These are phyloP conservation scores for Zelostemma sp. DNA, from an alignment of 1,140 invertebrate species.

Conservation along the genomic window DNA sequence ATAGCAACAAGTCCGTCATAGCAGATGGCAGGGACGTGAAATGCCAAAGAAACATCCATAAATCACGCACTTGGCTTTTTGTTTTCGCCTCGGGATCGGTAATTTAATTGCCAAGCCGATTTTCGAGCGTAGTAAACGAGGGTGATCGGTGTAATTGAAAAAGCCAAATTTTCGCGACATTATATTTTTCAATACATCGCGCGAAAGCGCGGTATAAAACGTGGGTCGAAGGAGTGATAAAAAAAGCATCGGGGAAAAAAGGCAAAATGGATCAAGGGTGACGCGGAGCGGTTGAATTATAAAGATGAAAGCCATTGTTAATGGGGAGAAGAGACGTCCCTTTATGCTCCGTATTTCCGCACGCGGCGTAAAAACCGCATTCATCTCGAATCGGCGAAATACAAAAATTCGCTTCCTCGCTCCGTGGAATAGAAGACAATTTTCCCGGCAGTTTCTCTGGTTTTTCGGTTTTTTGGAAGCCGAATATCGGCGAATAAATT, in stretches of 20 bases:
- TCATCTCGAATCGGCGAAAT: constrained; percentile 5
- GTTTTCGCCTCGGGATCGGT: too few relatives aligned
- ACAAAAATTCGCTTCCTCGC: constrained; percentile 21
- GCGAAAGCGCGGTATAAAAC: too few relatives aligned
- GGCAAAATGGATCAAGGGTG: constrained; percentile 64
- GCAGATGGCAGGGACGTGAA: neutral
- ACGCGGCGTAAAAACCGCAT: constrained; percentile 39
- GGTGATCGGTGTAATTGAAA: too few relatives aligned
- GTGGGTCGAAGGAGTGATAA: constrained; percentile 39
- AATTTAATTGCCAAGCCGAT: too few relatives aligned
- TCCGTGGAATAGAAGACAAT: neutral
- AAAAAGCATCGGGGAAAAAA: constrained; percentile 63
- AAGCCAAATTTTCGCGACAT: too few relatives aligned
- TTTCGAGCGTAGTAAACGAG: too few relatives aligned
- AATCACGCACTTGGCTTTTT: neutral
- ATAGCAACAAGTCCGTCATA: neutral
- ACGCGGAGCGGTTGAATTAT: constrained; percentile 63
- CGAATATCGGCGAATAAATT: too few relatives aligned
- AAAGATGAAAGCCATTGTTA: constrained; percentile 67
- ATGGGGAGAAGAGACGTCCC: constrained; percentile 59
- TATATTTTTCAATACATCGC: too few relatives aligned
- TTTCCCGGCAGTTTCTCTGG: too few relatives aligned
- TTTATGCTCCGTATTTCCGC: constrained; percentile 56
- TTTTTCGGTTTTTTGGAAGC: too few relatives aligned
- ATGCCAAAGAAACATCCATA: neutral